Evolutionary conservation across 2,888 invertebrate genomes (phyloP).

Genomic region (Gerris lacustris): DNA sequence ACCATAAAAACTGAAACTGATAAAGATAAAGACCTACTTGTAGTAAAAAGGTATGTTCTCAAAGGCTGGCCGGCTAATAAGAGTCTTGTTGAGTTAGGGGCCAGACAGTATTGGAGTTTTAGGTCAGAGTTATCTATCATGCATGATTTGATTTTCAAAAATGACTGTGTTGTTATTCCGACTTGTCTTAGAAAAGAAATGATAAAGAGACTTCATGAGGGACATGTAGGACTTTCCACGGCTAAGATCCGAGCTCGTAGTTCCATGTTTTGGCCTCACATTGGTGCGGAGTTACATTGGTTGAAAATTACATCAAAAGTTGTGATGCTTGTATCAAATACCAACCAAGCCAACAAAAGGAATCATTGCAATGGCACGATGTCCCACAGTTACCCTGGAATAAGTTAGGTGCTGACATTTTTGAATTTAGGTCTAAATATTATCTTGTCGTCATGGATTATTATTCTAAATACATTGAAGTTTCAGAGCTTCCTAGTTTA

Average conservation of each 20-base stretch:
- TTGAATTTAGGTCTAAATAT: slow-evolving; percentile 7
- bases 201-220: slow-evolving; percentile 24
- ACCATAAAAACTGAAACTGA: no score
- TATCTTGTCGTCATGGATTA: slow-evolving; percentile 17
- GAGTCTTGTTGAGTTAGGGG: no score
- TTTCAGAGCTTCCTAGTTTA: slow-evolving; percentile 1
- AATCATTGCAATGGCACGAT: slow-evolving; percentile 13
- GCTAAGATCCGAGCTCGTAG: slow-evolving; percentile 5
- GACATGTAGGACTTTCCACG: slow-evolving; percentile 11
- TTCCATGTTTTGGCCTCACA: slow-evolving; percentile 9
- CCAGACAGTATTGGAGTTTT: background rate
- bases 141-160: slow-evolving; percentile 17
- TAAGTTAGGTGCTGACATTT: slow-evolving; percentile 15
- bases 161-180: slow-evolving; percentile 25
- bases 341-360: slow-evolving; percentile 6
- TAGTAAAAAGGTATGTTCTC: no score
- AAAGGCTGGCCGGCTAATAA: no score
- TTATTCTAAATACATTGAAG: slow-evolving; percentile 16
- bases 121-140: slow-evolving; percentile 15
- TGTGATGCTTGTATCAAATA: background rate
- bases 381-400: slow-evolving; percentile 12
- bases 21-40: no score
- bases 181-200: slow-evolving; percentile 21
- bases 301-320: background rate
- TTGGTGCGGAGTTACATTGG: background rate